phyloP scores from a whole-genome alignment of 2,797 vertebrate genomes.

The Tiaroga cobitis region DNA sequence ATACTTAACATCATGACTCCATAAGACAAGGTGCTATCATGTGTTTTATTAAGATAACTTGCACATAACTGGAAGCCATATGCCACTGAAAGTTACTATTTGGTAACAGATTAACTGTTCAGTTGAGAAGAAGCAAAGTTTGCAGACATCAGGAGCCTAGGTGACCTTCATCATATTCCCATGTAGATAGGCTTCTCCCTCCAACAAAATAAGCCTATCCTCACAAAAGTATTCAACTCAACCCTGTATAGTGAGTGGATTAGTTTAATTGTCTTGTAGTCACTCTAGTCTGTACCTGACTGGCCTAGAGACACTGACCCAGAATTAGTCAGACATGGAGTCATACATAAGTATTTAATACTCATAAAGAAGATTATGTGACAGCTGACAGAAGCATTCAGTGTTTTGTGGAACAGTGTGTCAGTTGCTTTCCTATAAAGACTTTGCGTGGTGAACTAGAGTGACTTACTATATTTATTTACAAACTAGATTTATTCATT shows the following conservation, averaged over 20 bases:
- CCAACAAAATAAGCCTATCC: neutral
- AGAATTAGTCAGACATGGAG: slow-evolving; percentile 34
- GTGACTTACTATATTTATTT: too few relatives aligned
- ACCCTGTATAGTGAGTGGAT: neutral
- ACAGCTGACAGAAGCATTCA: slow-evolving; percentile 40
- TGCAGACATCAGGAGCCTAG: neutral
- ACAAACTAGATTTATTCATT: neutral
- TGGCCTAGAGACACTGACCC: slow-evolving; percentile 34
- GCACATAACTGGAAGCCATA: neutral
- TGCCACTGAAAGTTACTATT: neutral
- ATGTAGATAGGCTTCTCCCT: neutral
- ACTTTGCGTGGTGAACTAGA: neutral
- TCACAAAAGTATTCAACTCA: neutral
- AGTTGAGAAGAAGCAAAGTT: neutral
- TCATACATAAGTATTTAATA: slow-evolving; percentile 54
- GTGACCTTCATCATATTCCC: neutral
- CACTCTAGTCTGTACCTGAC: slow-evolving; percentile 34
- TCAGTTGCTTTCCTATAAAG: neutral
- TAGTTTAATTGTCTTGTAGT: neutral
- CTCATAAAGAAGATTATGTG: slow-evolving; percentile 68
- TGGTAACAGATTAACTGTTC: slow-evolving; percentile 19
- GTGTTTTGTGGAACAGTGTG: slow-evolving; percentile 16
- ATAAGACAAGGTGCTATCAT: neutral
- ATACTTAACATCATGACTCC: neutral
- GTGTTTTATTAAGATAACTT: neutral